These are phyloP conservation scores for Smittia sp. DNA, from an alignment of 2,888 invertebrate species.

Conservation along the genomic window DNA sequence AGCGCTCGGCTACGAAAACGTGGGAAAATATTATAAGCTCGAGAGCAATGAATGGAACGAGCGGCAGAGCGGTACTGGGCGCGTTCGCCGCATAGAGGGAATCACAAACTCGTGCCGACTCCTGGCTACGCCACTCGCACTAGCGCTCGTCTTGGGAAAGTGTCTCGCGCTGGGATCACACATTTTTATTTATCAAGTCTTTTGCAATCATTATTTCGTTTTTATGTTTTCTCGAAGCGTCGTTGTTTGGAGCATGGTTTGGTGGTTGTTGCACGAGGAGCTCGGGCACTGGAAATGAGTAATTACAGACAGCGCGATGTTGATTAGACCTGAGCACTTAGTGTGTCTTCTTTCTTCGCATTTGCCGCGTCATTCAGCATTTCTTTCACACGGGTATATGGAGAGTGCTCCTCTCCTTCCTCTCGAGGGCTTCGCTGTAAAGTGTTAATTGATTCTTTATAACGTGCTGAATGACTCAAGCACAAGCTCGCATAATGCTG, in stretches of 20 bases:
- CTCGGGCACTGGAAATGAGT: conserved; percentile 39
- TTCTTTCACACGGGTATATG: conserved; percentile 24
- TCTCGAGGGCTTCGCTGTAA: conserved; percentile 7
- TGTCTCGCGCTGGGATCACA: conserved; percentile 38
- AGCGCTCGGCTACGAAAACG: conserved; percentile 37
- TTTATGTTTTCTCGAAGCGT: conserved; percentile 19
- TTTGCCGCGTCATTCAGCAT: conserved; percentile 39
- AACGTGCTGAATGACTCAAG: conserved; percentile 39
- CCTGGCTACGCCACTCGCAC: neutral
- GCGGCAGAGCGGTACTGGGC: conserved; percentile 17
- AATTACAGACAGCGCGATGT: conserved; percentile 17
- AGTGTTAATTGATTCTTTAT: conserved; percentile 42
- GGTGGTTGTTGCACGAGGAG: neutral
- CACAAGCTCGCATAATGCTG: conserved; percentile 36
- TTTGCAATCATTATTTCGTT: conserved; percentile 41
- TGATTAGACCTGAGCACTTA: conserved; percentile 36
- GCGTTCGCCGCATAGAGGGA: neutral
- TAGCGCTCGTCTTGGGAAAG: conserved; percentile 31
- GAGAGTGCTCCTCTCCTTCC: neutral
- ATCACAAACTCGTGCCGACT: conserved; percentile 32
- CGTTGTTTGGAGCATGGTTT: conserved; percentile 19
- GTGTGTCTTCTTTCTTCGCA: conserved; percentile 10
- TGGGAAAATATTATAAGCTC: conserved; percentile 37
- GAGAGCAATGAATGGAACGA: conserved; percentile 40
- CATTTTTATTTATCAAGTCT: conserved; percentile 41